Evolutionary conservation across 2,888 invertebrate species (phyloP).

Genomic region (Andrena haemorrhoa): DNA sequence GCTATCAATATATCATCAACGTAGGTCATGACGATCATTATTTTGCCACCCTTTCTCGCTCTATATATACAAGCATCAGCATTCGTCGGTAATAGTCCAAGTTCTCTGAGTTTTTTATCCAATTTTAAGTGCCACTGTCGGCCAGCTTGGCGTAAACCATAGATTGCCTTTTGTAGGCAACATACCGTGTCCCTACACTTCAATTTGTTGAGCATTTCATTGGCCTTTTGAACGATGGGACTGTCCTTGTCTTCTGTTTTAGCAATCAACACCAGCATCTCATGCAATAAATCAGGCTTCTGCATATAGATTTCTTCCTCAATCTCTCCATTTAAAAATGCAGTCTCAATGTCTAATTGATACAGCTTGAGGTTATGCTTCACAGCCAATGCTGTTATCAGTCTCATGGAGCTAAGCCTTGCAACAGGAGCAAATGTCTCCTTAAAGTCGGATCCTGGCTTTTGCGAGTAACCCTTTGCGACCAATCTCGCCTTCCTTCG

Average conservation of each 20-base stretch:
- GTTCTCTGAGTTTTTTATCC: no score
- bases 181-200: neutral
- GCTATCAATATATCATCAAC: neutral
- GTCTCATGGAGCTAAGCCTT: neutral
- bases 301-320: neutral
- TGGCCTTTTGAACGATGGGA: conserved; percentile 1
- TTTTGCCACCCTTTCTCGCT: neutral
- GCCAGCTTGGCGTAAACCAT: no score
- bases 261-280: neutral
- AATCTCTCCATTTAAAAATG: conserved; percentile 3
- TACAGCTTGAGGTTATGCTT: neutral
- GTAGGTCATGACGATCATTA: neutral
- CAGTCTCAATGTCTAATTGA: neutral
- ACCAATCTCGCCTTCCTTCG: neutral
- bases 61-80: neutral
- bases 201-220: neutral
- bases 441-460: neutral
- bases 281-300: neutral
- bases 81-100: neutral
- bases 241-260: neutral
- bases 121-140: no score
- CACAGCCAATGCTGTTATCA: neutral
- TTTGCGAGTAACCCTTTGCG: neutral
- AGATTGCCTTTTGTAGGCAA: neutral
- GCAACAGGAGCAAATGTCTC: neutral